Evolutionary conservation across 1,140 invertebrate species (phyloP), one percentile per base, ranked within the genome.

Genomic region (Sycophaga agraensis): DNA sequence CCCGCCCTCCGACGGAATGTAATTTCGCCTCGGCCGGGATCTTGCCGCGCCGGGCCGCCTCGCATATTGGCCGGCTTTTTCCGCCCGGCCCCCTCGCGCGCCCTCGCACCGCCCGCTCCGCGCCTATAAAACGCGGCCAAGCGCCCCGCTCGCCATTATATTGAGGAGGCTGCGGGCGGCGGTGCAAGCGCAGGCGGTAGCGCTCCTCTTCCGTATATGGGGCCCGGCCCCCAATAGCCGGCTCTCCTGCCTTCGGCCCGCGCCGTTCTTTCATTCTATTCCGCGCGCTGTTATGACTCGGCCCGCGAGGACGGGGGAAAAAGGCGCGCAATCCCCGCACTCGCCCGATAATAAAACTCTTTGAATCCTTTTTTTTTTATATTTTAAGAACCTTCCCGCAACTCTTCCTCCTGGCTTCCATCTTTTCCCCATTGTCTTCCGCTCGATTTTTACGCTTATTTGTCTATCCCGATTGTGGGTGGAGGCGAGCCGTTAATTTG

Each of bases 21-120:
- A 62, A 62, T 62, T 62, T 62, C 26, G 59, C 42, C 53, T 62
- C 53, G 14, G 31, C 42, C 45, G 53, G 53, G 46, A 60, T 53
- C 58, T 45, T 37, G 31, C 54, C 35, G 16, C 45, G 1, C 21
- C 11, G 11, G 28, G 5, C 11, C 28, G 4, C 22, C 42, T 16
- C 31, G 22, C 35, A 46, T 46, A 46, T 46, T 57, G 28, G 42
- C 42, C 35, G 2, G 12, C 21, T 22, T 74, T 78, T 79, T 75
- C 76, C 75, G 65, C 66, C 28, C 28, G 4, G 4, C 28, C 28
- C 28, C 28, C 5, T 11, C 28, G 28, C 28, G 28, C 4, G 28
- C 66, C 37, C 43, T 24, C 42, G 51, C 55, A 62, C 45, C 59
- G 59, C 55, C 43, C 56, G 59, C 17, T 56, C n/a, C n/a, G 53